Conservation (phyloP, 1,140 invertebrate genomes). For the Eurosta solidaginis region DNA sequence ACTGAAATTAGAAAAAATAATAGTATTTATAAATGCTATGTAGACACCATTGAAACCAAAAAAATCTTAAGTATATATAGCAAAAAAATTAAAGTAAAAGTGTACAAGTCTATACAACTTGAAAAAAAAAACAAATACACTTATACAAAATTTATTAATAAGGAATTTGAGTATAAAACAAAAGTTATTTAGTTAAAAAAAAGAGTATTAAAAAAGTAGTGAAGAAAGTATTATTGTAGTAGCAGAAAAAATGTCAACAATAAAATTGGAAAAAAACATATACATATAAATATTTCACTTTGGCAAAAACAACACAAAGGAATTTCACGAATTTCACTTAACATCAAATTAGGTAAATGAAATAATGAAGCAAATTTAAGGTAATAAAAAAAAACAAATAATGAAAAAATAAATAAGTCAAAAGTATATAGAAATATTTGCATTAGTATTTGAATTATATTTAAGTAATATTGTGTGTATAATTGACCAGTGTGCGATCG, state of each 20-base stretch:
- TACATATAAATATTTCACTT: not conserved
- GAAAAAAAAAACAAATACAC: not conserved
- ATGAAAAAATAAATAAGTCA: not conserved
- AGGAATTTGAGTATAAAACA: not conserved
- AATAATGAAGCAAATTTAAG: not conserved
- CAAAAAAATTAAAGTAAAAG: not conserved
- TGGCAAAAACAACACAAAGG: constrained; percentile 55
- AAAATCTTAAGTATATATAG: constrained; percentile 12
- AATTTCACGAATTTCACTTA: constrained; percentile 57
- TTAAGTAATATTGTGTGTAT: too few relatives aligned
- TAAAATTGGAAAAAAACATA: not conserved
- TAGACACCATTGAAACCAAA: constrained; percentile 16
- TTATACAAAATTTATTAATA: constrained; percentile 8
- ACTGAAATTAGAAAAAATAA: constrained; percentile 11
- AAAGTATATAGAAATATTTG: not conserved
- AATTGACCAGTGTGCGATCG: too few relatives aligned
- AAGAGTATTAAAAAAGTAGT: not conserved
- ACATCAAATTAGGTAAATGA: constrained; percentile 14
- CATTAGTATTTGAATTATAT: not conserved
- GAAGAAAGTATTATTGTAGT: not conserved
- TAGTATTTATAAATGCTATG: not conserved
- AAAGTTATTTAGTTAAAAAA: constrained; percentile 22
- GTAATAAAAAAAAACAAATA: constrained; percentile 13
- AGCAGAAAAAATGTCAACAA: not conserved
- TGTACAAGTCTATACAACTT: constrained; percentile 26